Evolutionary conservation across 2,888 invertebrate genomes (phyloP).

Genomic region (Erebia palarica): DNA sequence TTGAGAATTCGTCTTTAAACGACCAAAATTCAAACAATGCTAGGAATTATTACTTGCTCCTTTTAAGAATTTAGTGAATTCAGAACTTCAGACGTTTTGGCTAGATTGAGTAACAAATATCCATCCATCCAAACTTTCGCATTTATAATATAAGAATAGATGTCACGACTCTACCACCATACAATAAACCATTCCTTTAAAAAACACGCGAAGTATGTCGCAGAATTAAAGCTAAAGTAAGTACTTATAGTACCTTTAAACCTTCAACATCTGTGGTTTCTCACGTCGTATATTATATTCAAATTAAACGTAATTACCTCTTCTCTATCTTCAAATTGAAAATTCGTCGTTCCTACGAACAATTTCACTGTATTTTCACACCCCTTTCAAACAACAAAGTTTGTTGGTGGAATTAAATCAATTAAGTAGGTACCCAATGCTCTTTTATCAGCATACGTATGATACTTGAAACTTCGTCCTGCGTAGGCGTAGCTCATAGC

Average conservation of each 20-base stretch:
- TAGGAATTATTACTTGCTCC: background rate
- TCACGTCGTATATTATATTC: background rate
- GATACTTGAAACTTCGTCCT: too few species aligned
- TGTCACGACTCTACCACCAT: too few species aligned
- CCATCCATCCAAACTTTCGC: too few species aligned
- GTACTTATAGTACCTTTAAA: background rate
- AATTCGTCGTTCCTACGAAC: background rate
- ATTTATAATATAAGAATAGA: too few species aligned
- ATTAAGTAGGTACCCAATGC: slow-evolving; percentile 7
- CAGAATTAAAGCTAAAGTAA: too few species aligned
- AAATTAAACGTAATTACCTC: background rate
- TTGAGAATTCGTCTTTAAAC: slow-evolving; percentile 40
- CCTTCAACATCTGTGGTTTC: background rate
- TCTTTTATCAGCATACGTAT: too few species aligned
- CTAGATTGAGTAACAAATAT: too few species aligned
- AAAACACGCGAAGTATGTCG: too few species aligned
- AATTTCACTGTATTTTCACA: slow-evolving; percentile 7
- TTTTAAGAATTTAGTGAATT: background rate
- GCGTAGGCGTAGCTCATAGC: too few species aligned
- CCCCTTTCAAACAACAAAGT: slow-evolving; percentile 1
- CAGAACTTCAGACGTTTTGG: too few species aligned
- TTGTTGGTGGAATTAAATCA: slow-evolving; percentile 3
- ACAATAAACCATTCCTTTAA: too few species aligned
- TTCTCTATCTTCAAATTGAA: background rate
- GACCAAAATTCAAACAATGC: slow-evolving; percentile 18